Conservation (phyloP, 2,888 invertebrate genomes). For the Lithophane leautieri region DNA sequence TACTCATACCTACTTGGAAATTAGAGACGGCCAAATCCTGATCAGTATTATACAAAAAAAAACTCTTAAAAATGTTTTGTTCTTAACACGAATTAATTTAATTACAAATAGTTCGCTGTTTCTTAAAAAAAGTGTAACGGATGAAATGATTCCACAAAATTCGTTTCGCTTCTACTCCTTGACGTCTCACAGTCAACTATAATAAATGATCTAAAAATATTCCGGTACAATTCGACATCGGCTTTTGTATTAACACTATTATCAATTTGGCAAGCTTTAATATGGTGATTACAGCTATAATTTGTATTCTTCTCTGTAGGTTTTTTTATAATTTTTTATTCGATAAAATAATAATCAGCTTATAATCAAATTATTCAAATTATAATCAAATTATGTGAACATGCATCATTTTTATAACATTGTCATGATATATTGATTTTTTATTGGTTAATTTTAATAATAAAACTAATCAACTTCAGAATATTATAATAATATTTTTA, state of each 20-base stretch:
- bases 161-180: constrained; percentile 83
- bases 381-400: too few species aligned
- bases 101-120: constrained; percentile 41
- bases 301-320: constrained; percentile 42
- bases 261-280: constrained; percentile 89
- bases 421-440: neutral
- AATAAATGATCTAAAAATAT: constrained; percentile 86
- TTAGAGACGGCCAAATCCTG: too few species aligned
- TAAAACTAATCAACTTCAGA: neutral
- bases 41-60: neutral
- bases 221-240: constrained; percentile 74
- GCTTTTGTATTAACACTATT: constrained; percentile 85
- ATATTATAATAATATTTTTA: too few species aligned
- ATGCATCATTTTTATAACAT: neutral
- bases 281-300: constrained; percentile 69
- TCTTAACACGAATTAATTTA: constrained; percentile 38
- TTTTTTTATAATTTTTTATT: constrained; percentile 42
- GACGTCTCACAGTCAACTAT: constrained; percentile 69
- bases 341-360: constrained; percentile 28
- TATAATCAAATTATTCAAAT: constrained; percentile 54
- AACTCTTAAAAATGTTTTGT: neutral
- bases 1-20: neutral
- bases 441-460: too few species aligned
- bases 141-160: constrained; percentile 73
- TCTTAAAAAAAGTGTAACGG: constrained; percentile 62